Evolutionary conservation across 2,113 vertebrate species (phyloP), one percentile per base, ranked within the genome.

Genomic region (Illadopsis cleaveri): DNA sequence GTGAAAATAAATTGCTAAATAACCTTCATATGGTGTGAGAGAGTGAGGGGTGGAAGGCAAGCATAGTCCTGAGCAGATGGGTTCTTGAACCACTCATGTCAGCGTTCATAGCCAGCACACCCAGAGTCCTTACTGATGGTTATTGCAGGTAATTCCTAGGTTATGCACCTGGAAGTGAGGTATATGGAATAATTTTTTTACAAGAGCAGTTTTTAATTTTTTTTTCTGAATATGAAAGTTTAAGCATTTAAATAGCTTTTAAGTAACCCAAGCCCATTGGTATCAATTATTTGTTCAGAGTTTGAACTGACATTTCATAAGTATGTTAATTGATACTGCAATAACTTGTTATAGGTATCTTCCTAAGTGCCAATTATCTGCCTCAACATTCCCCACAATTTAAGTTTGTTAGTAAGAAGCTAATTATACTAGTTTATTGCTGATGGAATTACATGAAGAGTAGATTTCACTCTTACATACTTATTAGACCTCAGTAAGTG

Each of bases 361-460:
- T 97, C 89, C 94, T 97, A 97, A 98, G 98, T 97, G 96, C 96
- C 97, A 98, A 98, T 98, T 98, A 98, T 97, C 97, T 97, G 97
- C 97, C 97, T 98, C 96, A 96, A 97, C 97, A 97, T 98, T 98
- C 97, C 95, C 96, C 96, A 97, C 98, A 97, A 98, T 97, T 97
- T 97, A 95, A 96, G 97, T 98, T 98, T 98, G 98, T 97, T 98
- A 98, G 97, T 97, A 97, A 97, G 98, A 97, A 98, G 97, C 97
- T 98, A 98, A 98, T 98, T 98, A 97, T 95, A 95, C 98, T 98
- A 98, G 98, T 98, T 98, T 98, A 98, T 97, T 98, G 97, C 96
- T 98, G 98, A 98, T 98, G 97, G 98, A 98, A 98, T 98, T 98
- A 98, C 96, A 95, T 90, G 93, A 97, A 87, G 96, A 96, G 97